These are phyloP conservation scores for Gila orcuttii DNA, from an alignment of 2,113 vertebrate species.

Conservation along the genomic window DNA sequence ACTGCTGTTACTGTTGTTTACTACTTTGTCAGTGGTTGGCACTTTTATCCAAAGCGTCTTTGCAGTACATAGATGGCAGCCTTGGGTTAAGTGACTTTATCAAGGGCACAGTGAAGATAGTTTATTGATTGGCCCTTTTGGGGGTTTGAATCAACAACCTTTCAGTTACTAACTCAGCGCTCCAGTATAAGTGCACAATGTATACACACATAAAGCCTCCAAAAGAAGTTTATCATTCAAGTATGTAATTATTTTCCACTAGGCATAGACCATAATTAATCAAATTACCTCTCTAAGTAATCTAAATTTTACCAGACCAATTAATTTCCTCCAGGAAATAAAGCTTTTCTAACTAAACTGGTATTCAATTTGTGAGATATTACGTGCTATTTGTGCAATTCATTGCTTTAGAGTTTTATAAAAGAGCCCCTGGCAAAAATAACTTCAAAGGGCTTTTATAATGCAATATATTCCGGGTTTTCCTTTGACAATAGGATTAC, in stretches of 20 bases:
- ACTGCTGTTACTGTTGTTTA: not conserved
- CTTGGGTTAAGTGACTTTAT: not conserved
- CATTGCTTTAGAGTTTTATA: constrained; percentile 18
- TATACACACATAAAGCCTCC: not conserved
- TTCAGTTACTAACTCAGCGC: not conserved
- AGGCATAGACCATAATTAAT: constrained; percentile 17
- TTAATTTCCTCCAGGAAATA: constrained; percentile 32
- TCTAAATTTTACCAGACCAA: constrained; percentile 20
- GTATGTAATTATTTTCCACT: not conserved
- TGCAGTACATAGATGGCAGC: not conserved
- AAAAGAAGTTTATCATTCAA: not conserved
- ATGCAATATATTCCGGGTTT: not conserved
- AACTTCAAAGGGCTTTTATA: constrained; percentile 1
- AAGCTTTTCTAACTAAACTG: constrained; percentile 23
- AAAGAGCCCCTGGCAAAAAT: not conserved
- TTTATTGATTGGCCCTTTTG: not conserved
- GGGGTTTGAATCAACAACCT: constrained; percentile 6
- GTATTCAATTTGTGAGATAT: not conserved
- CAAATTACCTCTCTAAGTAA: not conserved
- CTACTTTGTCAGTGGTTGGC: constrained; percentile 14
- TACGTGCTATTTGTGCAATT: constrained; percentile 15
- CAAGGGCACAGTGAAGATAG: constrained; percentile 1
- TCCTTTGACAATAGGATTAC: not conserved
- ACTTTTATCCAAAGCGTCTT: not conserved
- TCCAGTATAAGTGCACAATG: not conserved